Percentiles rank a stretch among this genome's conserved stretches.
phyloP scores from a whole-genome alignment of 2,797 vertebrate species.

The Morus bassanus region DNA sequence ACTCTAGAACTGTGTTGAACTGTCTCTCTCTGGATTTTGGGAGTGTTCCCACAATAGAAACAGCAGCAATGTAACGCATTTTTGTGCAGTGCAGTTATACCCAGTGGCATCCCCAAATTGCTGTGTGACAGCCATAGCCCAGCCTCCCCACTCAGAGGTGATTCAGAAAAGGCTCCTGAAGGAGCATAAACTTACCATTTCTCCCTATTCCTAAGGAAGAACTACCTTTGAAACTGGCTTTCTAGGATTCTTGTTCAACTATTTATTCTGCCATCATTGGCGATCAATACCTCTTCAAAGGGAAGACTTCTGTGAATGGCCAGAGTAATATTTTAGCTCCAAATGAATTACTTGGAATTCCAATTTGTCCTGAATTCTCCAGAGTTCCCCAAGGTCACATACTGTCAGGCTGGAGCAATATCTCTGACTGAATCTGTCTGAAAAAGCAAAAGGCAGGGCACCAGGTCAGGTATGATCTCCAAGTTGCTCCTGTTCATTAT shows the following conservation, averaged over 20 bases:
- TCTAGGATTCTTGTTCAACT: not conserved
- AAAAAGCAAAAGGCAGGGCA: constrained; percentile 28
- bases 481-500: not conserved
- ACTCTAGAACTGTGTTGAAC: not conserved
- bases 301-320: constrained; percentile 26
- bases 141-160: not conserved
- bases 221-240: not conserved
- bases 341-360: constrained; percentile 67
- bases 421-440: constrained; percentile 50
- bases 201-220: not conserved
- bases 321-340: constrained; percentile 52
- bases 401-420: constrained; percentile 19
- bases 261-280: constrained; percentile 13
- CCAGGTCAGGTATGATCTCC: not conserved
- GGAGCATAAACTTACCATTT: not conserved
- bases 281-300: constrained; percentile 45
- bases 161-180: not conserved
- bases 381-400: constrained; percentile 22
- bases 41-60: not conserved
- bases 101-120: not conserved
- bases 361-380: constrained; percentile 54
- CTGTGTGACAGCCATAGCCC: not conserved
- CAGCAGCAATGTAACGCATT: not conserved
- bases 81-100: not conserved
- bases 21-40: not conserved